phyloP scores from a whole-genome alignment of 2,888 invertebrate genomes.

The Agrochola lota region DNA sequence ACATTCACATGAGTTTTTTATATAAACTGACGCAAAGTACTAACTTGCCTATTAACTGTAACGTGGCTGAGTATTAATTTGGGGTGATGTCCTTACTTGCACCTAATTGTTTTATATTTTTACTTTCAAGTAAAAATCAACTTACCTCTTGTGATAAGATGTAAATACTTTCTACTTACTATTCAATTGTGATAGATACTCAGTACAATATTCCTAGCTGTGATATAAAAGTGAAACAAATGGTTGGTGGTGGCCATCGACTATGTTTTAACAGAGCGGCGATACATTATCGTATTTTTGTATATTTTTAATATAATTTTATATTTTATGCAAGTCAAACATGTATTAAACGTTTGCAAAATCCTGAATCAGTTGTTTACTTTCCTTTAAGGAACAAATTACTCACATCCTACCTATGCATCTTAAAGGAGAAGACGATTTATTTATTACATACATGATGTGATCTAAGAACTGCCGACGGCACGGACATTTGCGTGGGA shows the following conservation, averaged over 20 bases:
- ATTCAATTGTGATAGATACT: constrained; percentile 62
- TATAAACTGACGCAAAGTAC: background rate
- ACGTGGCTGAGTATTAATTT: constrained; percentile 9
- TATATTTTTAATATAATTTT: constrained; percentile 43
- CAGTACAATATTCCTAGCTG: constrained; percentile 75
- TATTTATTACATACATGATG: background rate
- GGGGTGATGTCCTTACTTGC: background rate
- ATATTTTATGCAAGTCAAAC: constrained; percentile 53
- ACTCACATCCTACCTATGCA: background rate
- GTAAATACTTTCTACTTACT: constrained; percentile 22
- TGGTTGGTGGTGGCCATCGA: background rate
- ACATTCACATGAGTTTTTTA: background rate
- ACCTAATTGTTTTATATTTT: constrained; percentile 1
- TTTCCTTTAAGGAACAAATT: background rate
- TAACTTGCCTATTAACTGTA: background rate
- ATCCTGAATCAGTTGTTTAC: constrained; percentile 23
- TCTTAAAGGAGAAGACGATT: too few species aligned
- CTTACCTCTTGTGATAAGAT: constrained; percentile 28
- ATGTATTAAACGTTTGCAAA: constrained; percentile 71
- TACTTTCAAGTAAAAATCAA: constrained; percentile 1
- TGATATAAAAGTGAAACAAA: constrained; percentile 66
- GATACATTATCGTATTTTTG: constrained; percentile 34
- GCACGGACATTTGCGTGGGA: background rate
- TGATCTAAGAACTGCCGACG: background rate
- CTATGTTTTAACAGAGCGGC: background rate